phyloP scores from a whole-genome alignment of 2,797 vertebrate genomes.

The Tragopan temminckii region DNA sequence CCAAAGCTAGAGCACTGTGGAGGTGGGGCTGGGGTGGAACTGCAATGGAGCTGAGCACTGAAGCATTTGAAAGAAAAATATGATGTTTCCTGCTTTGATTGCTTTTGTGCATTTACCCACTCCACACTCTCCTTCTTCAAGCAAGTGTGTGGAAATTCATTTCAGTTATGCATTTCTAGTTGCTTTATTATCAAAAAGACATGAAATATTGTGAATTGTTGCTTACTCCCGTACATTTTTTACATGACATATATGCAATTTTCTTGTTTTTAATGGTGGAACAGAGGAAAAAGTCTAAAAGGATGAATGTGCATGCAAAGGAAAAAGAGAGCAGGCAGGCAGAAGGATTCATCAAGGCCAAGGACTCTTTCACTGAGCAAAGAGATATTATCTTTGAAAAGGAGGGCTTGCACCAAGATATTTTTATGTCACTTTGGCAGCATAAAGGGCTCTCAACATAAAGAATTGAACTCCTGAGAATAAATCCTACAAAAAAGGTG shows the following conservation, averaged over 20 bases:
- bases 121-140: not conserved
- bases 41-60: not conserved
- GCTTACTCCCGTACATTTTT: slow-evolving; percentile 48
- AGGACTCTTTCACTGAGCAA: slow-evolving; percentile 5
- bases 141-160: not conserved
- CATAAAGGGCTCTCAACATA: not conserved
- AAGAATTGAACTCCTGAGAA: slow-evolving; percentile 33
- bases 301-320: not conserved
- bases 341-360: slow-evolving; percentile 36
- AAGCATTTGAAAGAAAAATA: not conserved
- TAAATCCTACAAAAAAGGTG: slow-evolving; percentile 2
- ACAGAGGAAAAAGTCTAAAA: slow-evolving; percentile 7
- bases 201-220: not conserved
- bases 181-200: slow-evolving; percentile 14
- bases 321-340: not conserved
- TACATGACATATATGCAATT: slow-evolving; percentile 19
- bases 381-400: slow-evolving; percentile 49
- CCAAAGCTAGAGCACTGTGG: not conserved
- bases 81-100: not conserved
- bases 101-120: not conserved
- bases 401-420: slow-evolving; percentile 16
- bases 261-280: slow-evolving; percentile 27
- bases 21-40: not conserved
- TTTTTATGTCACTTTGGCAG: slow-evolving; percentile 47
- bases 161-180: not conserved